Percentiles rank a stretch among this genome's conserved stretches.
Evolutionary conservation across 2,797 vertebrate genomes (phyloP).

Genomic region (Amniataba percoides): DNA sequence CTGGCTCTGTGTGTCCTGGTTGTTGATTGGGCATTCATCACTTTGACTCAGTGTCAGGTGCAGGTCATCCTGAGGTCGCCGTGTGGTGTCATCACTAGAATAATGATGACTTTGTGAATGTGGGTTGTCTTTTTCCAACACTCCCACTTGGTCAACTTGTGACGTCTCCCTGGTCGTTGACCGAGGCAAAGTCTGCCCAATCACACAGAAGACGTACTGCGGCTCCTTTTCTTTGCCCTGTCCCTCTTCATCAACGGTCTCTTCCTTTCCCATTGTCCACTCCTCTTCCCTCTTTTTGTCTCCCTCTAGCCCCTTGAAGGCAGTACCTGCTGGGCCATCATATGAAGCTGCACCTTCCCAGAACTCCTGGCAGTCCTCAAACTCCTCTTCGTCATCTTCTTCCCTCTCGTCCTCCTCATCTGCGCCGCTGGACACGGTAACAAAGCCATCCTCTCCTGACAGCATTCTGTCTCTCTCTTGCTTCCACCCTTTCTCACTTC

Average conservation of each 20-base stretch:
- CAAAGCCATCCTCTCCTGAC: constrained; percentile 78
- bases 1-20: constrained; percentile 25
- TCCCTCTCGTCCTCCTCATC: constrained; percentile 77
- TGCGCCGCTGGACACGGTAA: constrained; percentile 79
- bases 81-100: constrained; percentile 24
- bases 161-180: constrained; percentile 36
- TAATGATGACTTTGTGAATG: constrained; percentile 20
- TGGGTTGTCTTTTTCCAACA: constrained; percentile 38
- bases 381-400: constrained; percentile 67
- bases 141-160: constrained; percentile 45
- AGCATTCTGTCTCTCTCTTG: constrained; percentile 62
- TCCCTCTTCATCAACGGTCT: constrained; percentile 41
- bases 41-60: constrained; percentile 6
- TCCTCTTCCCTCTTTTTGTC: constrained; percentile 23
- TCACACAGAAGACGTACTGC: constrained; percentile 80
- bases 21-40: constrained; percentile 26
- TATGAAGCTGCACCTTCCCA: constrained; percentile 56
- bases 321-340: constrained; percentile 33
- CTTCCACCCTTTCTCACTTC: constrained; percentile 70
- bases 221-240: constrained; percentile 34
- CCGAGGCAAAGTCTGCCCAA: constrained; percentile 76
- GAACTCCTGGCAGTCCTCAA: constrained; percentile 81
- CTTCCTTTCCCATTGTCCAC: constrained; percentile 34
- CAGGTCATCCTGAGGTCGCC: constrained; percentile 37
- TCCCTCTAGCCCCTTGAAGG: constrained; percentile 32